Evolutionary conservation across 2,888 invertebrate genomes (phyloP).

Genomic region (Ormyrus pomaceus): DNA sequence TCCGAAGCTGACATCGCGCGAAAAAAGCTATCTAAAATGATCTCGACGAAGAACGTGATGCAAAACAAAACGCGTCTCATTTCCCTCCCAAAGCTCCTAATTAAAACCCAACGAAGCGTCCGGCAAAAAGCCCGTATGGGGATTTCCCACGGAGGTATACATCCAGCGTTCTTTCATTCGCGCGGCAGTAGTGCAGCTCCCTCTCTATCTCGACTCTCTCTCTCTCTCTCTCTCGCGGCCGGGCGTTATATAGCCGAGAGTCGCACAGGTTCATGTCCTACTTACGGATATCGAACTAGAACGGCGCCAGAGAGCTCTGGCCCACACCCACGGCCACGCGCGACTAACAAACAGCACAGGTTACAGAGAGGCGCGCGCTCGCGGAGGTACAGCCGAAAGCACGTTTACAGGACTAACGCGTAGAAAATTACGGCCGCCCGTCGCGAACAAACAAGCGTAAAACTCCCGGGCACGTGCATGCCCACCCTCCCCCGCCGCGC

Average conservation of each 20-base stretch:
- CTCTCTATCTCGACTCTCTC: conserved; percentile 2
- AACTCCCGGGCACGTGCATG: neutral
- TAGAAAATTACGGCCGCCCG: neutral
- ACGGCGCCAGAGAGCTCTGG: conserved; percentile 42
- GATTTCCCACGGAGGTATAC: neutral
- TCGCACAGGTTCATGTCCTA: conserved; percentile 68
- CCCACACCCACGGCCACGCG: conserved; percentile 31
- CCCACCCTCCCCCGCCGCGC: neutral
- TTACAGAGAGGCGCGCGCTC: neutral
- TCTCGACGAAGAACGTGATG: neutral
- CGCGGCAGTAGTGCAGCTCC: no score
- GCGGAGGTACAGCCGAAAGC: neutral
- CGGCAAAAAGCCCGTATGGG: conserved; percentile 4
- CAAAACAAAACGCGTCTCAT: conserved; percentile 2
- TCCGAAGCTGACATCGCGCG: no score
- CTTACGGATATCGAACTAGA: conserved; percentile 70
- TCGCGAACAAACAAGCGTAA: neutral
- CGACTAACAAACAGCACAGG: no score
- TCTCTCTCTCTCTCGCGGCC: conserved; percentile 16
- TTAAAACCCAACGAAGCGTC: conserved; percentile 15
- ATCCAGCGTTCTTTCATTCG: neutral
- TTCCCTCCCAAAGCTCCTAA: neutral
- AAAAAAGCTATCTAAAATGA: neutral
- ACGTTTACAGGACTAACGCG: neutral
- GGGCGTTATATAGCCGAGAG: conserved; percentile 21